These are phyloP conservation scores for Aspiorhynchus laticeps DNA, from an alignment of 2,113 vertebrate genomes.

Conservation along the genomic window DNA sequence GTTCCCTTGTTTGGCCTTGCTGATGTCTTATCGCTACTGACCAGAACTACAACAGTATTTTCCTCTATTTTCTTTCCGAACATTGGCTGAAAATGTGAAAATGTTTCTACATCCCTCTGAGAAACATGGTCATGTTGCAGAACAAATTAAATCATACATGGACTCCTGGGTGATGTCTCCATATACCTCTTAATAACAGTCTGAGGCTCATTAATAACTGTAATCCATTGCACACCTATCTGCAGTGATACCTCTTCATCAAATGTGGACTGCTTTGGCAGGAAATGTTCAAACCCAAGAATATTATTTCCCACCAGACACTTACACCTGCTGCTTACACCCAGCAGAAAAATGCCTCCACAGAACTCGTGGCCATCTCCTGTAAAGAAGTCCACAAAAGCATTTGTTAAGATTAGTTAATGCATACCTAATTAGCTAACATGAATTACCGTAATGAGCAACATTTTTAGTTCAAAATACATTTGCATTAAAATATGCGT, in stretches of 20 bases:
- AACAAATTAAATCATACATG: conserved; percentile 15
- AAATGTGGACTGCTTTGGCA: background rate
- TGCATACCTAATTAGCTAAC: background rate
- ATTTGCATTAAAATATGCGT: background rate
- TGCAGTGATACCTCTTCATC: background rate
- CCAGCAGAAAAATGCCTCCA: conserved; percentile 10
- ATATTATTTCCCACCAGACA: conserved; percentile 15
- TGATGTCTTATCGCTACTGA: background rate
- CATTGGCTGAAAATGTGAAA: background rate
- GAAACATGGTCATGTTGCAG: background rate
- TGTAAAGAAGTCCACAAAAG: conserved; percentile 8
- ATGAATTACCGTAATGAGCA: background rate
- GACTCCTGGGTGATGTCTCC: background rate
- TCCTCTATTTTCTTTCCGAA: background rate
- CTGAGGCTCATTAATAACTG: background rate
- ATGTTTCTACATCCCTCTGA: background rate
- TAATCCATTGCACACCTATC: background rate
- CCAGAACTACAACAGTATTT: conserved; percentile 9
- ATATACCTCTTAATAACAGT: background rate
- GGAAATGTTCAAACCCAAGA: background rate
- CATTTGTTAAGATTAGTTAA: background rate
- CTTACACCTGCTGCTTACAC: background rate
- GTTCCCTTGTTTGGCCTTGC: background rate
- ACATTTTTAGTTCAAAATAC: background rate
- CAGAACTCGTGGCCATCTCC: background rate